phyloP scores from a whole-genome alignment of 2,888 invertebrate species.

The Pelosia muscerda region DNA sequence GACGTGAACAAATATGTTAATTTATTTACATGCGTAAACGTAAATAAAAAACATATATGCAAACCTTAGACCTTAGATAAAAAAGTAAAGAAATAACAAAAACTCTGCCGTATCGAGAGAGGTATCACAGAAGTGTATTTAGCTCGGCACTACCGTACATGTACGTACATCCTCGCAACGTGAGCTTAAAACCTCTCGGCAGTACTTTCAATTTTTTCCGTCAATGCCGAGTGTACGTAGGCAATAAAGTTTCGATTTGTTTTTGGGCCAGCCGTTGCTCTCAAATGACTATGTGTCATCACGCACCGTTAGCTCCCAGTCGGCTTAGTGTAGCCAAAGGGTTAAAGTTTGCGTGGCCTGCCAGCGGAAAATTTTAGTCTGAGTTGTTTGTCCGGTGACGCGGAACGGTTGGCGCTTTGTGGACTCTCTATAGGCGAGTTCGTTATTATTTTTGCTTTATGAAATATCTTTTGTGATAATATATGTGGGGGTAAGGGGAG shows the following conservation, averaged over 20 bases:
- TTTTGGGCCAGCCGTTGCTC: constrained; percentile 35
- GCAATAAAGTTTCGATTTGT: constrained; percentile 28
- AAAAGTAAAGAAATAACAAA: no score
- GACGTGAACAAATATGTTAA: no score
- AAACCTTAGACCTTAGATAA: no score
- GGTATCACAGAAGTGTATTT: neutral
- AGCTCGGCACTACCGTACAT: no score
- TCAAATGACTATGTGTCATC: constrained; percentile 45
- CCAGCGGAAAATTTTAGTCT: constrained; percentile 1
- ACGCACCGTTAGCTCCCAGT: constrained; percentile 33
- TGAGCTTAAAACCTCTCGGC: neutral
- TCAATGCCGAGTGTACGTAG: constrained; percentile 4
- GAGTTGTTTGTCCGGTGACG: neutral
- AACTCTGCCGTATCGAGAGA: no score
- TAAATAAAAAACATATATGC: no score
- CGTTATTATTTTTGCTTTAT: neutral
- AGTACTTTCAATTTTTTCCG: neutral
- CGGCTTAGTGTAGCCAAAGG: constrained; percentile 24
- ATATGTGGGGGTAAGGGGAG: no score
- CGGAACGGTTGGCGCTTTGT: neutral
- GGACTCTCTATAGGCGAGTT: neutral
- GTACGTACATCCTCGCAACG: neutral
- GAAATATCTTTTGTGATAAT: neutral
- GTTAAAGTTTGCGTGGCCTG: constrained; percentile 18
- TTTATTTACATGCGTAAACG: no score